Base-by-base conservation (phyloP, 2,113 vertebrate species). In the Hystrix cristata region DNA sequence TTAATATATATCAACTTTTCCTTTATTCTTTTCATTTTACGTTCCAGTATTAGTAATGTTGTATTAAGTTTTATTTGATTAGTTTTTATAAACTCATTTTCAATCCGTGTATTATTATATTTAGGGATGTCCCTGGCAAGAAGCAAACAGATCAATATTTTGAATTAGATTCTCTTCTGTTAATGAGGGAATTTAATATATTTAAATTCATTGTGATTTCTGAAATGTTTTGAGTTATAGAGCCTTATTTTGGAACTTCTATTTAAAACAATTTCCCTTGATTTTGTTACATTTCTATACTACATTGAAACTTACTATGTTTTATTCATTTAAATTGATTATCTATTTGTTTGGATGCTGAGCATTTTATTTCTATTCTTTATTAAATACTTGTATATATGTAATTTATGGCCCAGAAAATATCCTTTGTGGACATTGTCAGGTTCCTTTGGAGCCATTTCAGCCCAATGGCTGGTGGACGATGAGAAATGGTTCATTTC, bases 181-280 rank as follows among this genome's bases (percentile, higher is more conserved):
- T 94, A 60, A 90, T 80, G 43, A 71, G 2, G 85, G 11, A 94
- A 82, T 89, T 79, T 65, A 78, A 71, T 78, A 59, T 59, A 53
- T 91, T 95, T 97, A 67, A 76, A 90, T 60, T 48, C 89, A 79
- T 48, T 82, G 34, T 43, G 48, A 67, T 91, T 7, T 55, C 31
- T 82, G 29, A 72, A 12, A 59, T 69, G 11, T 27, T 72, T 48
- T 29, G 27, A 85, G 31, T 62, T 81, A 46, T 31, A 38, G 0
- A 69, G 23, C 11, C 31, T 96, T 74, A 69, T 90, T 96, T 94
- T 62, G 14, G 90, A 62, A 34, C 46, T 59, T 86, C 43, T 67
- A 13, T 59, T 82, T 87, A 55, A 74, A 2, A 64, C 48, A 65
- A 79, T 91, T 91, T 90, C 16, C 38, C 2, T 94, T 74, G 31